Evolutionary conservation across 2,113 vertebrate genomes (phyloP).

Genomic region (Phycodurus eques): DNA sequence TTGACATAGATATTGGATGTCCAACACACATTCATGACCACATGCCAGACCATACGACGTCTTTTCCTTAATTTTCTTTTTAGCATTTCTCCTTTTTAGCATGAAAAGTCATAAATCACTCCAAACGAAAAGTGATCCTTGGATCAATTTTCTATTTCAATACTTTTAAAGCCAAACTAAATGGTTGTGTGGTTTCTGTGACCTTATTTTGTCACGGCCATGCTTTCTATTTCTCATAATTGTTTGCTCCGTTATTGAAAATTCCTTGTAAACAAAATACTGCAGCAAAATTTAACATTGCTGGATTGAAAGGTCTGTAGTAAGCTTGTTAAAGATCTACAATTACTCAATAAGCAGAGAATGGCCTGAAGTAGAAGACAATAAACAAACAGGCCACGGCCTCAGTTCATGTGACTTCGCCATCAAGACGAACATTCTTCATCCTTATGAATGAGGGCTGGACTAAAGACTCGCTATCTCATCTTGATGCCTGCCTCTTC

Average conservation of each 20-base stretch:
- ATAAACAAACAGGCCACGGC: constrained; percentile 18
- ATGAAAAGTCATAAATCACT: neutral
- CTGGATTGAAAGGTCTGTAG: neutral
- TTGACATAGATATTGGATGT: neutral
- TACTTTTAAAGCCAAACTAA: neutral
- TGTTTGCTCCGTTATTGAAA: neutral
- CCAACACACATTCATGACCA: neutral
- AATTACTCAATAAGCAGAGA: constrained; percentile 27
- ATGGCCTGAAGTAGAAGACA: constrained; percentile 14
- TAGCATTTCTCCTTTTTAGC: neutral
- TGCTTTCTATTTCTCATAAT: neutral
- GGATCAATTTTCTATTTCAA: neutral
- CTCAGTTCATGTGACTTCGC: constrained; percentile 8
- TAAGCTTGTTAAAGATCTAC: neutral
- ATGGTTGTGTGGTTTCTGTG: neutral
- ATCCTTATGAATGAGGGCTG: constrained; percentile 32
- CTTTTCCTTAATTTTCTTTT: neutral
- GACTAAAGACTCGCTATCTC: constrained; percentile 18
- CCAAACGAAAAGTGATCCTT: neutral
- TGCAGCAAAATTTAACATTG: neutral
- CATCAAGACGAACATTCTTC: constrained; percentile 15
- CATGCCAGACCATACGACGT: neutral
- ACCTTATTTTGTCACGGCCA: neutral
- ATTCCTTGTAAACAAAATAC: neutral
- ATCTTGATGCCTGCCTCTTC: constrained; percentile 27